Percentiles rank a stretch among this genome's conserved stretches.
phyloP scores from a whole-genome alignment of 2,797 vertebrate species.

The Anniella stebbinsi region DNA sequence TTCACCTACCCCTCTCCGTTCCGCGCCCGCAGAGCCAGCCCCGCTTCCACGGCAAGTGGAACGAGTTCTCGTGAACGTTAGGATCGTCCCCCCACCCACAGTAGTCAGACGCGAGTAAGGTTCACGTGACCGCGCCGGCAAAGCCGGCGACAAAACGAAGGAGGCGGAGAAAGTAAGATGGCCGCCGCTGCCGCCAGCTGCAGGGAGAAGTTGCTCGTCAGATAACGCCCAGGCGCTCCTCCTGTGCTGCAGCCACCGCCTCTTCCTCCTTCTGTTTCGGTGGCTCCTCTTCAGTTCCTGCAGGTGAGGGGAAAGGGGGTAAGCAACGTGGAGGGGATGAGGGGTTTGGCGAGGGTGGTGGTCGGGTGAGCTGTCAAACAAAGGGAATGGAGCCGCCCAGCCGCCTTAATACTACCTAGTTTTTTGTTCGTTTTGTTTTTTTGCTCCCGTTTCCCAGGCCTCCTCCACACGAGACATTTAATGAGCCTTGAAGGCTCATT shows the following conservation, averaged over 20 bases:
- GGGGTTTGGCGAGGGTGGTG: background rate
- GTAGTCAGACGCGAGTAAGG: background rate
- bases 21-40: background rate
- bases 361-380: constrained; percentile 40
- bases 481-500: too few species aligned
- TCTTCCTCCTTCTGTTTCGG: background rate
- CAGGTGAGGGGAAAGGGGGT: background rate
- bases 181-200: constrained; percentile 22
- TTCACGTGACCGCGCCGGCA: constrained; percentile 11
- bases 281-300: background rate
- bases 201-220: too few species aligned
- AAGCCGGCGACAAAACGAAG: too few species aligned
- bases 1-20: background rate
- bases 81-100: background rate
- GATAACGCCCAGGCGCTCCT: fast-evolving
- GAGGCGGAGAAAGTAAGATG: constrained; percentile 50
- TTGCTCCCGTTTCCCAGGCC: background rate
- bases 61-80: too few species aligned
- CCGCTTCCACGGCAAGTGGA: background rate
- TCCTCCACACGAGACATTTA: too few species aligned
- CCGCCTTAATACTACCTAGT: fast-evolving
- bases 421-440: too few species aligned
- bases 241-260: too few species aligned
- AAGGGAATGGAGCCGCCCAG: constrained; percentile 18
- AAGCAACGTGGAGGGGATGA: background rate